Conservation (phyloP, 2,113 vertebrate genomes). For the Argyrosomus japonicus region DNA sequence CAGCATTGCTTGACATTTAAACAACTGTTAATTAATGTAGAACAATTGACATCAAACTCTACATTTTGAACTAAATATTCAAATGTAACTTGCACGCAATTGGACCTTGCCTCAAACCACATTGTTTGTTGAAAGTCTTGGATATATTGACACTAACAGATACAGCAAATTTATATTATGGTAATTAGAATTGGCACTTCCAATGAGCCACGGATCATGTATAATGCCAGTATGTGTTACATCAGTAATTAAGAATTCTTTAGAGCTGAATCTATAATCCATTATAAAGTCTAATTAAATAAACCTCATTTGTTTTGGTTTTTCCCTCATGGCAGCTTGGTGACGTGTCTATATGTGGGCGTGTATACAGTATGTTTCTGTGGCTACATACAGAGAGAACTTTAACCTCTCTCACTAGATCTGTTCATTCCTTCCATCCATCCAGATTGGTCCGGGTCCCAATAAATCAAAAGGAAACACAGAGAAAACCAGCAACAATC, state of each 20-base stretch:
- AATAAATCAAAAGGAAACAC: slow-evolving; percentile 51
- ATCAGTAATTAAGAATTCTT: slow-evolving; percentile 45
- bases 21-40: not conserved
- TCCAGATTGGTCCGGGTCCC: slow-evolving; percentile 52
- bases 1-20: not conserved
- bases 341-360: slow-evolving; percentile 31
- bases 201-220: not conserved
- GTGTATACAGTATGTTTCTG: slow-evolving; percentile 34
- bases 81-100: not conserved
- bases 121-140: not conserved
- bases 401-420: slow-evolving; percentile 48
- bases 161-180: not conserved
- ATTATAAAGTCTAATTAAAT: slow-evolving; percentile 34
- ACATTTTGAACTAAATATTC: not conserved
- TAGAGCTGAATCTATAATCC: slow-evolving; percentile 27
- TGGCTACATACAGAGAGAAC: slow-evolving; percentile 45
- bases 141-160: not conserved
- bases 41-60: not conserved
- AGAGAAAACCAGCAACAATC: slow-evolving; percentile 46
- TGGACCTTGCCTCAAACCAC: slow-evolving; percentile 6
- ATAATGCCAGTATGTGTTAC: not conserved
- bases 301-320: slow-evolving; percentile 55
- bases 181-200: slow-evolving; percentile 10
- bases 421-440: slow-evolving; percentile 26
- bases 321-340: slow-evolving; percentile 78